Evolutionary conservation across 1,140 invertebrate genomes (phyloP).

Genomic region (Latrodectus geometricus): DNA sequence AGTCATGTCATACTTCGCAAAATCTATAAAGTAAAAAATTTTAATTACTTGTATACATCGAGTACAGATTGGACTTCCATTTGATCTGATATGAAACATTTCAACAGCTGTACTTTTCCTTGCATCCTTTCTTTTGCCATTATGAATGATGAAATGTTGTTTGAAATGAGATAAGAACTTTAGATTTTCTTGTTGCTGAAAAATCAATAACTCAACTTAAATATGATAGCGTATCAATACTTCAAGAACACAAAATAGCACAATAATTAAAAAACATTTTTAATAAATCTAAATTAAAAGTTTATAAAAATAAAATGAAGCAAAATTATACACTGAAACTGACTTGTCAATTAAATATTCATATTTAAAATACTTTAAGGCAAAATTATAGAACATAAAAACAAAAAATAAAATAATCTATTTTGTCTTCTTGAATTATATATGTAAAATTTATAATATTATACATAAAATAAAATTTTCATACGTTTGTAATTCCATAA

Average conservation of each 20-base stretch:
- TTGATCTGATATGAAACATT: slow-evolving; percentile 94
- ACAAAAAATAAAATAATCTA: too few relatives aligned
- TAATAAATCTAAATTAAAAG: too few relatives aligned
- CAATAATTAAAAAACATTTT: too few relatives aligned
- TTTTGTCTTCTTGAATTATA: too few relatives aligned
- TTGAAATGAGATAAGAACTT: slow-evolving; percentile 99
- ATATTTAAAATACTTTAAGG: slow-evolving; percentile 1
- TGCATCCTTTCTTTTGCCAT: slow-evolving; percentile 73
- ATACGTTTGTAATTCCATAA: too few relatives aligned
- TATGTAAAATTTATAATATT: too few relatives aligned
- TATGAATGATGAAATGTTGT: slow-evolving; percentile 92
- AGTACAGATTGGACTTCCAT: slow-evolving; percentile 93
- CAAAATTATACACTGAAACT: background rate
- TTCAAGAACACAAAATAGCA: too few relatives aligned
- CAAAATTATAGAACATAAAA: background rate
- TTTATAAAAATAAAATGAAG: too few relatives aligned
- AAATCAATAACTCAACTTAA: background rate
- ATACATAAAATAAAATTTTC: too few relatives aligned
- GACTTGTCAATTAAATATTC: background rate
- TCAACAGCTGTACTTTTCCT: slow-evolving; percentile 78
- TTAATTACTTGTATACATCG: slow-evolving; percentile 83
- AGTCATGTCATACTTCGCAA: too few relatives aligned
- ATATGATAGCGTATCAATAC: too few relatives aligned
- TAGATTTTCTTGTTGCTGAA: slow-evolving; percentile 94
- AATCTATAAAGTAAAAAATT: slow-evolving; percentile 1